Percentiles rank a stretch among this genome's conserved stretches.
Conservation (phyloP, 35 echinoderm and acorn worm species). For the Apostichopus japonicus region DNA sequence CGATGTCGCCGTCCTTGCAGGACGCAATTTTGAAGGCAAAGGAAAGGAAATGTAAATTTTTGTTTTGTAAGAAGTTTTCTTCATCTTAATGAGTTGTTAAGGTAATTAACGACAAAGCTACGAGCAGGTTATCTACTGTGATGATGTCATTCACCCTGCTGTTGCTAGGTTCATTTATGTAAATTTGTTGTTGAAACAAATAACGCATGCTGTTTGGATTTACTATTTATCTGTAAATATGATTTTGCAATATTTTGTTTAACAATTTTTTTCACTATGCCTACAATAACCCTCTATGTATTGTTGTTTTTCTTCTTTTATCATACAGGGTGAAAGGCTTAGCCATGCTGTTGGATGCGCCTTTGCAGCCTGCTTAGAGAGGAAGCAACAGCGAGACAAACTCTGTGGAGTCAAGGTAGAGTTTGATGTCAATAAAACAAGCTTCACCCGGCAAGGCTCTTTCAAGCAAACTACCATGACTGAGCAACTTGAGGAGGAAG, state of each 20-base stretch:
- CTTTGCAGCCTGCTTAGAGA: constrained; percentile 92
- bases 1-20: too few species aligned
- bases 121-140: too few species aligned
- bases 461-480: constrained; percentile 89
- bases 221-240: not conserved
- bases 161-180: too few species aligned
- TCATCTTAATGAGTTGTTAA: too few species aligned
- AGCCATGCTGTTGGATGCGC: constrained; percentile 98
- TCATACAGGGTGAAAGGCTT: constrained; percentile 81
- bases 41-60: too few species aligned
- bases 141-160: too few species aligned
- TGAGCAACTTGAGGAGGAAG: constrained; percentile 52
- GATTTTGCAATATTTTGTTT: not conserved
- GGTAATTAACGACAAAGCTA: too few species aligned
- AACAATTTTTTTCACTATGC: not conserved
- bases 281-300: not conserved
- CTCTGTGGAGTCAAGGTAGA: constrained; percentile 93
- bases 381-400: constrained; percentile 92
- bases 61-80: too few species aligned
- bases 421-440: constrained; percentile 99
- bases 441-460: constrained; percentile 90
- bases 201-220: too few species aligned
- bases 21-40: too few species aligned
- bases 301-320: not conserved
- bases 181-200: too few species aligned